A percentile compares a stretch with the other conserved stretches of the same genome.
Conservation (phyloP, 2,113 vertebrate species). For the Leuciscus idus region DNA sequence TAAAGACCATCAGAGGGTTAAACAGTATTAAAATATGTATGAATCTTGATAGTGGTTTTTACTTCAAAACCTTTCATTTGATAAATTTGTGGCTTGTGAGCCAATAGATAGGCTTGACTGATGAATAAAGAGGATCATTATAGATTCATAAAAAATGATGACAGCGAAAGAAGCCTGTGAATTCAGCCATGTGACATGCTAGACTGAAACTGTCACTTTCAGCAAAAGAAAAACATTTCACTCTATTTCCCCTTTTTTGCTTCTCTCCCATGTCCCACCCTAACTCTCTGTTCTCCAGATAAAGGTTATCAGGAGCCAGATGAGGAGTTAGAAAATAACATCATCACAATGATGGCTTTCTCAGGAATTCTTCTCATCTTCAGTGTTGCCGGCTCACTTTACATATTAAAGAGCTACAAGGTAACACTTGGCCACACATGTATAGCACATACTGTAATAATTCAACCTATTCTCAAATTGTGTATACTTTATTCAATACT, state of each 20-base stretch:
- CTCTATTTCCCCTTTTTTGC: background rate
- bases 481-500: background rate
- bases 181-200: conserved; percentile 12
- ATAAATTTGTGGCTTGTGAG: background rate
- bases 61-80: background rate
- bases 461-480: background rate
- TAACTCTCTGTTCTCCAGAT: conserved; percentile 62
- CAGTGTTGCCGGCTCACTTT: conserved; percentile 66
- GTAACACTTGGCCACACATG: conserved; percentile 52
- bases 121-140: background rate
- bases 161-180: background rate
- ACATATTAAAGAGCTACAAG: conserved; percentile 68
- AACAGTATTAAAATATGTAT: background rate
- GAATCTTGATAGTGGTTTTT: background rate
- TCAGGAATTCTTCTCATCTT: conserved; percentile 66
- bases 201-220: background rate
- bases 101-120: background rate
- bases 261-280: conserved; percentile 7
- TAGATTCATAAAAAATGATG: background rate
- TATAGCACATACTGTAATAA: background rate
- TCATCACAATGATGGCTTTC: conserved; percentile 42
- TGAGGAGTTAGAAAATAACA: background rate
- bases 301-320: conserved; percentile 47
- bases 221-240: background rate
- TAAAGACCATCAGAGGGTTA: no score